These are phyloP conservation scores for Perca flavescens DNA, from an alignment of 2,113 vertebrate species.

Conservation along the genomic window DNA sequence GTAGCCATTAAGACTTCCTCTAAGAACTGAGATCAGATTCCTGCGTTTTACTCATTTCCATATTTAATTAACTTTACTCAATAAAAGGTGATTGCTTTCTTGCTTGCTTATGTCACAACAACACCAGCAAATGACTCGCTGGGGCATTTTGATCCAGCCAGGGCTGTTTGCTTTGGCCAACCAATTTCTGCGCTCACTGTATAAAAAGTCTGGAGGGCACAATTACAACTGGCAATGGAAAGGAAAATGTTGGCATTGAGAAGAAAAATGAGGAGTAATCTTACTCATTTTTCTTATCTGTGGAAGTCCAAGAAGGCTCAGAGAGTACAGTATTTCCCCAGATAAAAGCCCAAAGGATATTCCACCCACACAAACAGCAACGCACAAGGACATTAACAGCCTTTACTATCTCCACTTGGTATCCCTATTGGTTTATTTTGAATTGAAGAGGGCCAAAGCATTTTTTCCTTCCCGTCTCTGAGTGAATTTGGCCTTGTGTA, in stretches of 20 bases:
- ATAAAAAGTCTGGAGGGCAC: constrained; percentile 73
- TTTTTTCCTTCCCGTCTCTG: neutral
- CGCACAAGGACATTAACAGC: constrained; percentile 30
- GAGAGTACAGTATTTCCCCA: constrained; percentile 69
- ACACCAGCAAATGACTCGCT: constrained; percentile 44
- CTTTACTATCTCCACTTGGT: constrained; percentile 25
- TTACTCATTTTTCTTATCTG: constrained; percentile 74
- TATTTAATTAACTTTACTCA: constrained; percentile 64
- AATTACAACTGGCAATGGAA: constrained; percentile 74
- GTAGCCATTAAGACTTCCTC: constrained; percentile 21
- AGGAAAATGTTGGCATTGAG: constrained; percentile 75
- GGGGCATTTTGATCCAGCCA: constrained; percentile 53
- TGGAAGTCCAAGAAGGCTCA: constrained; percentile 58
- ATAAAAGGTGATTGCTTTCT: constrained; percentile 56
- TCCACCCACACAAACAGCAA: constrained; percentile 58
- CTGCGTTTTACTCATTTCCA: constrained; percentile 38
- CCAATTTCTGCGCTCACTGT: constrained; percentile 54
- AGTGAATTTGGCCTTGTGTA: neutral
- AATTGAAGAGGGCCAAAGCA: neutral
- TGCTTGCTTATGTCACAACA: constrained; percentile 34
- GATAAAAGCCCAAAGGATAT: constrained; percentile 61
- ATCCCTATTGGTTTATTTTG: constrained; percentile 37
- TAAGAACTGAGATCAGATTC: constrained; percentile 32
- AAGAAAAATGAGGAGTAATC: constrained; percentile 79
- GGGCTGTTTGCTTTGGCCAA: constrained; percentile 57